Evolutionary conservation across 2,797 vertebrate genomes (phyloP).

Genomic region (Siniperca undulata): DNA sequence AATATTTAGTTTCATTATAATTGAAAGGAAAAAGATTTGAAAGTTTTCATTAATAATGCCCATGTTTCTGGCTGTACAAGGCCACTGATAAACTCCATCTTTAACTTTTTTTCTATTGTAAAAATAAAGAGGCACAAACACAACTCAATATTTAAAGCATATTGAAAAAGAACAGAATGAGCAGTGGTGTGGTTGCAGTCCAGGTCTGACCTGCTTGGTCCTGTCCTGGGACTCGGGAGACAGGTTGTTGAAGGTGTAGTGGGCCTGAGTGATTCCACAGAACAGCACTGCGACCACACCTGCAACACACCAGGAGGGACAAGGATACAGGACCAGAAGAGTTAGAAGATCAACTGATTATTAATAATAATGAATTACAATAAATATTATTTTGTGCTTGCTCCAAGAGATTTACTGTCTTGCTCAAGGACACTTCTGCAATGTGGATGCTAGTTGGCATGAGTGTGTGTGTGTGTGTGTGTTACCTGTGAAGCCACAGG

Average conservation of each 20-base stretch:
- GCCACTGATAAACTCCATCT: not conserved
- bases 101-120: not conserved
- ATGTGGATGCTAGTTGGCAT: not conserved
- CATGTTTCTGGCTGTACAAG: not conserved
- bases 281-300: conserved; percentile 98
- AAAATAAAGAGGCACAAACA: not conserved
- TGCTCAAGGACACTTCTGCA: not conserved
- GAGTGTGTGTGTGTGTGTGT: conserved; percentile 16
- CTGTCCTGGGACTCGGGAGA: conserved; percentile 95
- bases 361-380: not conserved
- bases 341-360: not conserved
- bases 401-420: not conserved
- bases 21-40: not conserved
- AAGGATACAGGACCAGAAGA: not conserved
- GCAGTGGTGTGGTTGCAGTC: not conserved
- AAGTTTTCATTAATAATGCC: not conserved
- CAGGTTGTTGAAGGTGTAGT: conserved; percentile 98
- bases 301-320: conserved; percentile 65
- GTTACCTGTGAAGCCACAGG: conserved; percentile 96
- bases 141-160: not conserved
- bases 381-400: not conserved
- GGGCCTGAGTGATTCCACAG: conserved; percentile 98
- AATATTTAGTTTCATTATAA: not conserved
- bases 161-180: not conserved
- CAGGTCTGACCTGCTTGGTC: conserved; percentile 93